phyloP scores from a whole-genome alignment of 2,113 vertebrate genomes.

The Motacilla alba region DNA sequence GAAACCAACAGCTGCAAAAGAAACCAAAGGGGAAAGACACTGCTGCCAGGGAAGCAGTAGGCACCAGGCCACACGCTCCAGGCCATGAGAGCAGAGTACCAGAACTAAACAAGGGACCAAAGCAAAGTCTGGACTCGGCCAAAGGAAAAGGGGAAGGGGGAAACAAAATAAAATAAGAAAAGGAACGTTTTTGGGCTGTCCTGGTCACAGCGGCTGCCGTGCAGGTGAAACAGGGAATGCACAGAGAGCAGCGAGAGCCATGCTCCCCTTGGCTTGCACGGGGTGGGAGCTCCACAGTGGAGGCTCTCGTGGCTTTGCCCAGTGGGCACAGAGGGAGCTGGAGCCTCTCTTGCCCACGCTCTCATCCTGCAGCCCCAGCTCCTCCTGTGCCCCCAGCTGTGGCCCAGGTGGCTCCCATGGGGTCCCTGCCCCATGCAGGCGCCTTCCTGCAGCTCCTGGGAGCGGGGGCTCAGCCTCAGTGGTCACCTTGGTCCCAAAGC shows the following conservation, averaged over 20 bases:
- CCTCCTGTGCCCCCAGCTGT: not conserved
- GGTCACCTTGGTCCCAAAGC: not conserved
- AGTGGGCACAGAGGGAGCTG: accelerated
- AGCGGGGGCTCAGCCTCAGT: not conserved
- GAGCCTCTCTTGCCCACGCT: accelerated
- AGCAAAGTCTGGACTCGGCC: slow-evolving; percentile 47
- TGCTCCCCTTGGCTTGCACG: accelerated
- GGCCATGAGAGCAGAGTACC: not conserved
- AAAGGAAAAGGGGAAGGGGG: not conserved
- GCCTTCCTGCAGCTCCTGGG: not conserved
- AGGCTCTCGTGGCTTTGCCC: not conserved
- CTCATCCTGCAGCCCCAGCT: not conserved
- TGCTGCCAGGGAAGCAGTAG: not conserved
- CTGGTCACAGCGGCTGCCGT: not conserved
- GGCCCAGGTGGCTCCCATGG: not conserved
- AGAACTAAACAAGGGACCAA: slow-evolving; percentile 47
- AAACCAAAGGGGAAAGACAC: not conserved
- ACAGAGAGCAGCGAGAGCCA: not conserved
- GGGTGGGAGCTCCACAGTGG: not conserved
- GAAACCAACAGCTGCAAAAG: slow-evolving; percentile 23
- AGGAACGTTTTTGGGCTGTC: slow-evolving; percentile 53
- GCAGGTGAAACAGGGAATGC: slow-evolving; percentile 6
- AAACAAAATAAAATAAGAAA: slow-evolving; percentile 46
- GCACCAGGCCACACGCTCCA: not conserved
- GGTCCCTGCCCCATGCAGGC: slow-evolving; percentile 49